These are phyloP conservation scores for Albula goreensis DNA, from an alignment of 2,113 vertebrate genomes.

Conservation along the genomic window DNA sequence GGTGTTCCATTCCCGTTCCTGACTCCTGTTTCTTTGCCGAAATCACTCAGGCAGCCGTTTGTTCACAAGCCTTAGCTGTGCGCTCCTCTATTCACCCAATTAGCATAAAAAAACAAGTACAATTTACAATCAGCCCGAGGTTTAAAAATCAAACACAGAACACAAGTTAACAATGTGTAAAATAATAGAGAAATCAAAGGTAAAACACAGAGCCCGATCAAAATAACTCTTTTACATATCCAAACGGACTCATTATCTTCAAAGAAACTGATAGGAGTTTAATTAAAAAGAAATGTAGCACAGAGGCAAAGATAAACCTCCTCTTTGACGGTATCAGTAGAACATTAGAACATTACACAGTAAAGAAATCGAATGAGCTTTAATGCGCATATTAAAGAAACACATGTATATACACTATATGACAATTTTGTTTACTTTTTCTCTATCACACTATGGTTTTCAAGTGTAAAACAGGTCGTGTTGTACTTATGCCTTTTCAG, in stretches of 20 bases:
- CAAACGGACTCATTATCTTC: conserved; percentile 79
- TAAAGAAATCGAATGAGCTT: neutral
- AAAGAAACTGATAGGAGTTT: conserved; percentile 80
- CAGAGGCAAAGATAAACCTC: conserved; percentile 62
- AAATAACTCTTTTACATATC: conserved; percentile 59
- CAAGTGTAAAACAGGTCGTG: too few relatives aligned
- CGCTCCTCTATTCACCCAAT: conserved; percentile 30
- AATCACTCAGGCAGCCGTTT: neutral
- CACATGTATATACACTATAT: neutral
- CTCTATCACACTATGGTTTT: neutral
- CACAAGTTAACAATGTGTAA: conserved; percentile 33
- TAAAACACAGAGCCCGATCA: conserved; percentile 47
- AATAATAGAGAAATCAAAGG: conserved; percentile 57
- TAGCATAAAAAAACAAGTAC: neutral
- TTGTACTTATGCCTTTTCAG: too few relatives aligned
- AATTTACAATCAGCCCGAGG: conserved; percentile 28
- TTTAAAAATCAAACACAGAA: conserved; percentile 28
- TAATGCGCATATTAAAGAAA: neutral
- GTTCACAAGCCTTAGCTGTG: conserved; percentile 43
- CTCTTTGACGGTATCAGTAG: conserved; percentile 67
- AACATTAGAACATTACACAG: conserved; percentile 19
- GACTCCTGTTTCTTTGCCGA: neutral
- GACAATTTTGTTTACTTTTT: neutral
- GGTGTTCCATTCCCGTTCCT: neutral
- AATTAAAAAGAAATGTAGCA: conserved; percentile 77